Evolutionary conservation across 2,888 invertebrate genomes (phyloP).

Genomic region (Troilus luridus): DNA sequence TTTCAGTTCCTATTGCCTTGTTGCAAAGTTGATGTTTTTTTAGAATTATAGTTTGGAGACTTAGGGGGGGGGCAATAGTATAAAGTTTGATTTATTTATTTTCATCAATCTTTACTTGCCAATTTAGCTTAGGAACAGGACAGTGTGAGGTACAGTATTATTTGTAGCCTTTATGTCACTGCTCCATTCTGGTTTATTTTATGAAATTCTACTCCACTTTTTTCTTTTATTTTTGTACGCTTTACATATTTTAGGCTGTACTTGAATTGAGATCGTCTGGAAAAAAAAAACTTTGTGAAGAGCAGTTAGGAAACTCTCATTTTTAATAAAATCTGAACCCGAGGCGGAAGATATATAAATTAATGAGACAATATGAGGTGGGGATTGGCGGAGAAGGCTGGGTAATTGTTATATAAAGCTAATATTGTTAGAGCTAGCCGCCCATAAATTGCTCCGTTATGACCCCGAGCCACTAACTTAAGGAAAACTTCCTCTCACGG

Average conservation of each 20-base stretch:
- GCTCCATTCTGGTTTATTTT: too few relatives aligned
- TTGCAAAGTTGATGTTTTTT: too few relatives aligned
- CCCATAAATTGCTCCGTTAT: conserved; percentile 51
- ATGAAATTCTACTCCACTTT: too few relatives aligned
- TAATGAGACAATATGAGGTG: conserved; percentile 53
- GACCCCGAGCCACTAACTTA: neutral
- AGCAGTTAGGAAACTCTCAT: conserved; percentile 38
- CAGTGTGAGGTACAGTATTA: too few relatives aligned
- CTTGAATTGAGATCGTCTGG: neutral
- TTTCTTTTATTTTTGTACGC: neutral
- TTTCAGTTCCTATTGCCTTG: too few relatives aligned
- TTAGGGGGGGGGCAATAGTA: too few relatives aligned
- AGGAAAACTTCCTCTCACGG: conserved; percentile 41
- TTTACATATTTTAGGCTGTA: neutral
- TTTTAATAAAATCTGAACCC: conserved; percentile 51
- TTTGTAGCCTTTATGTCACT: too few relatives aligned
- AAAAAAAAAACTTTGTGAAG: neutral
- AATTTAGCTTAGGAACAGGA: too few relatives aligned
- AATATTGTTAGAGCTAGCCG: conserved; percentile 41
- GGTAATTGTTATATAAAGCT: conserved; percentile 59
- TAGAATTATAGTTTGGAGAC: too few relatives aligned
- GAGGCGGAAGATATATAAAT: conserved; percentile 47
- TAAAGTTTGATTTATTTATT: too few relatives aligned
- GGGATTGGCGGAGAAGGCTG: neutral
- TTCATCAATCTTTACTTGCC: too few relatives aligned